phyloP scores from a whole-genome alignment of 35 echinoderm and acorn worm genomes.

The Apostichopus californicus region DNA sequence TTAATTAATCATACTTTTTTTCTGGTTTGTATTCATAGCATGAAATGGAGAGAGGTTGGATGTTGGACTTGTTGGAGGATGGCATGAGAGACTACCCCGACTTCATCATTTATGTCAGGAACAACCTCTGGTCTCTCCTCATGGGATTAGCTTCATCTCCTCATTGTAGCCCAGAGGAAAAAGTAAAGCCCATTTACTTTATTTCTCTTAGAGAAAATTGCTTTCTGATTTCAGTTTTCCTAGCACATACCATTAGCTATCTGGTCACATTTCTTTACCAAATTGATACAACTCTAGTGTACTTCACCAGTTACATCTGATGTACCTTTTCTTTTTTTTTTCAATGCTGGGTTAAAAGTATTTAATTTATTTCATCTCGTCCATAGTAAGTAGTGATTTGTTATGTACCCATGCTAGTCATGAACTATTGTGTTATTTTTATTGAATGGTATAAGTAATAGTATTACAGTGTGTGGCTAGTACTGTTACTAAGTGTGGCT shows the following conservation, averaged over 20 bases:
- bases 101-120: conserved; percentile 75
- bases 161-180: neutral
- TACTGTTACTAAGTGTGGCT: too few species aligned
- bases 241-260: neutral
- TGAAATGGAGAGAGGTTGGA: conserved; percentile 70
- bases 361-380: too few species aligned
- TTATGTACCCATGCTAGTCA: too few species aligned
- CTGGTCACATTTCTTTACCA: too few species aligned
- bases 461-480: too few species aligned
- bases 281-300: too few species aligned
- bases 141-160: conserved; percentile 71
- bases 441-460: too few species aligned
- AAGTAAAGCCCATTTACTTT: neutral
- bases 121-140: conserved; percentile 70
- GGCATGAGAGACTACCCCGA: conserved; percentile 72
- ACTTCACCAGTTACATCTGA: too few species aligned
- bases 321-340: too few species aligned
- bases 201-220: neutral
- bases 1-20: neutral
- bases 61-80: conserved; percentile 64
- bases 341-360: too few species aligned
- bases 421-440: too few species aligned
- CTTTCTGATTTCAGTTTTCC: neutral
- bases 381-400: too few species aligned
- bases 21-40: conserved; percentile 51